Evolutionary conservation across 2,113 vertebrate genomes (phyloP), one percentile per base, ranked within the genome.

Genomic region (Sinocyclocheilus anshuiensis): DNA sequence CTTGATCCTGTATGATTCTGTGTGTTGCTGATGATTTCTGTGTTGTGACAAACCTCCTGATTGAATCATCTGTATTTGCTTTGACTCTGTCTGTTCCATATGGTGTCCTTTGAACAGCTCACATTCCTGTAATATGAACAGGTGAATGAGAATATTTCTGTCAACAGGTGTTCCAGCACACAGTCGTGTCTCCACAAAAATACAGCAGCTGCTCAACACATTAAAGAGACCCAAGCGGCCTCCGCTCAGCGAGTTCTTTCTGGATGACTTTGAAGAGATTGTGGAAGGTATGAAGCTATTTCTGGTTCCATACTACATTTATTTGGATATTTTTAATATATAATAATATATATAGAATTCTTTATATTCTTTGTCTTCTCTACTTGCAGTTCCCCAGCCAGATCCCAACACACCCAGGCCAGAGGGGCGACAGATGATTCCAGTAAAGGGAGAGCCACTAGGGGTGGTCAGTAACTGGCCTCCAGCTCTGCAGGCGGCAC

Each of bases 391-490:
- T 85, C 97, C 97, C 8, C 96, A 96, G 92, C 97, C 96, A 0
- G 98, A 99, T 92, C 98, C 97, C 3, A 99, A 99, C 91, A 98
- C 97, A 88, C 98, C 98, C 1, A 97, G 96, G 86, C 98, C 98
- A 0, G 98, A 99, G 90, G 98, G 98, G 6, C 96, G 97, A 4
- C 98, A 99, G 92, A 98, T 99, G 95, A 97, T 96, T 2, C 98
- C 97, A 0, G 98, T 99, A 77, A 99, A 99, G 88, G 98, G 98
- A 2, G 98, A 99, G 77, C 98, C 98, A 1, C 91, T 99, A 2
- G 98, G 98, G 0, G 98, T 99, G 69, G 97, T 99, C 81, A 99
- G 98, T 84, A 99, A 99, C 90, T 99, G 98, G 98, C 98, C 98
- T 20, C 97, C 98, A 57, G 97, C 98, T 74, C 91, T 99, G 33